Conservation (phyloP, 1,140 invertebrate genomes). For the Thaumatotibia leucotreta region DNA sequence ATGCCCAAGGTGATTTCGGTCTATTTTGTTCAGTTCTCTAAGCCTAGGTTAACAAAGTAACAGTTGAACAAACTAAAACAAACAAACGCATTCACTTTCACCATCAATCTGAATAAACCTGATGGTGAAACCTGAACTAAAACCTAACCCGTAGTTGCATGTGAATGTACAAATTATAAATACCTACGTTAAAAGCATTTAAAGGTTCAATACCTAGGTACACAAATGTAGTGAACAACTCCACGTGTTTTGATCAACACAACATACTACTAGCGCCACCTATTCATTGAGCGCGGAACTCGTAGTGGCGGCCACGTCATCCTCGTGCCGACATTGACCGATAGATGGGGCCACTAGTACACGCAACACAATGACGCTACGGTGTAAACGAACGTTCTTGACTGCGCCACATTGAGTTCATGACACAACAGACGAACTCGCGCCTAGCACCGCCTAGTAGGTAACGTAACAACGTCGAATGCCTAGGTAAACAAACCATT, state of each 20-base stretch:
- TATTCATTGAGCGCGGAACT: conserved; percentile 29
- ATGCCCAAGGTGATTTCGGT: too few species aligned
- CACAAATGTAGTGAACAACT: not conserved
- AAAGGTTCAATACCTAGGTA: too few species aligned
- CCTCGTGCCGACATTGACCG: conserved; percentile 70
- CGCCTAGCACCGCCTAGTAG: conserved; percentile 18
- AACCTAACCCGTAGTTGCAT: too few species aligned
- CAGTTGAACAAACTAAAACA: not conserved
- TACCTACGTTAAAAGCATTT: too few species aligned
- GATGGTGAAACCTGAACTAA: too few species aligned
- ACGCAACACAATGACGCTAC: conserved; percentile 48
- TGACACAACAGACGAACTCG: conserved; percentile 51
- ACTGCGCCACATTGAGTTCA: conserved; percentile 63
- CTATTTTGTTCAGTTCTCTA: too few species aligned
- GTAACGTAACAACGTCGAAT: conserved; percentile 10
- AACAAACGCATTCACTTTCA: not conserved
- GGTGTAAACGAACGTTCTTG: conserved; percentile 73
- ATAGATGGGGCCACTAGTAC: conserved; percentile 64
- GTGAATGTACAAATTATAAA: too few species aligned
- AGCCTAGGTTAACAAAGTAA: not conserved
- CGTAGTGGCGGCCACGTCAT: conserved; percentile 16
- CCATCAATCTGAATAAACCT: too few species aligned
- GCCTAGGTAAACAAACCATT: conserved; percentile 11
- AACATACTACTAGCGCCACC: conserved; percentile 35
- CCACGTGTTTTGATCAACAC: conserved; percentile 24